Base-by-base conservation (phyloP, 2,113 vertebrate species). In the Mustelus asterias region DNA sequence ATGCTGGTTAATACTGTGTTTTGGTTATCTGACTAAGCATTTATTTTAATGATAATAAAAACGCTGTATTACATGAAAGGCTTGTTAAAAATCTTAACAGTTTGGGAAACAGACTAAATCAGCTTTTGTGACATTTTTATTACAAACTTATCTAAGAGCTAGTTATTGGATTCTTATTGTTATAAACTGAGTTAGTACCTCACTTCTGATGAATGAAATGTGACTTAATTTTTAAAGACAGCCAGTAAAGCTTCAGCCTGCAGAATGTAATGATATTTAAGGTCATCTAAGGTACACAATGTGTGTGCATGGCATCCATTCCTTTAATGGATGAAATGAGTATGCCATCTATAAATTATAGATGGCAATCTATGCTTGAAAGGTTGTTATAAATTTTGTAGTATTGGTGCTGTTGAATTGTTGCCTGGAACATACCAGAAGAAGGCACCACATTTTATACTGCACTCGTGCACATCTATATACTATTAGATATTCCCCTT, bases 371-470 rank as follows among this genome's bases (percentile, higher is more conserved):
- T 93, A 67, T 93, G 60, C 89, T 93, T 67, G 60, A 93, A 37
- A 93, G 89, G 18, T 33, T n/a, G 33, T 63, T 93, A 93, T 93
- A 93, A 93, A 93, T 93, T 93, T 93, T 93, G 60, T 65, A 93
- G 60, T 67, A 65, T 65, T 65, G 60, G 60, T 22, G 33, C 89
- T 65, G 89, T 93, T 9, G 89, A 63, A 93, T 20, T 83, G 80
- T 44, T 83, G 80, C 5, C 63, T 65, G n/a, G 60, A 93, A 29
- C 86, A 58, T 89, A 89, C 86, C 86, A 89, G 86, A 58, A 89
- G 33, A 37, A 93, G 89, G 8, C 18, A 37, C 58, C 63, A 63
- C 33, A 92, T 92, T 92, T 63, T 37, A n/a, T 92, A 20, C 14
- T 63, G 60, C 60, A 20, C n/a, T 16, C 22, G 18, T 37, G 60